These are phyloP conservation scores for Atta colombica DNA, from an alignment of 1,140 invertebrate species.

Conservation along the genomic window DNA sequence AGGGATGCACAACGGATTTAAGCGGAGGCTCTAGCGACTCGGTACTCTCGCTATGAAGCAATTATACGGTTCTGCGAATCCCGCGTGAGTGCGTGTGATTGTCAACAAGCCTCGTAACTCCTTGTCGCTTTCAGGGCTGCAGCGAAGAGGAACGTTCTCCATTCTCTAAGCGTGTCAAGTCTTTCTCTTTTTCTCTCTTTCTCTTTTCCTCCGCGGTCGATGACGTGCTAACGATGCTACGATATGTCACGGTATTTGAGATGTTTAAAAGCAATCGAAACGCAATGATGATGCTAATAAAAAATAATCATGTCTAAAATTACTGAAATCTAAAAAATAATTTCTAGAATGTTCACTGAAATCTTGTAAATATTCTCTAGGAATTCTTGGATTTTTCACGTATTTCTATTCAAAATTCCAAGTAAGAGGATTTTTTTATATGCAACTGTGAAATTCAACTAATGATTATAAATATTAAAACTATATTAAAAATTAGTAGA, in stretches of 20 bases:
- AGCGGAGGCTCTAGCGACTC: constrained; percentile 51
- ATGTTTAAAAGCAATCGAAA: background rate
- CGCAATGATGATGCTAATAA: background rate
- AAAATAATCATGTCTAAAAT: background rate
- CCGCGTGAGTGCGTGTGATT: constrained; percentile 72
- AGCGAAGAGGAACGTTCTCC: constrained; percentile 15
- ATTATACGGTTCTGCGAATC: constrained; percentile 81
- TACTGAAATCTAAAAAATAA: too few species aligned
- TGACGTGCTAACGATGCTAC: constrained; percentile 11
- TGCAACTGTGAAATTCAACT: too few species aligned
- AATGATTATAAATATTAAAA: too few species aligned
- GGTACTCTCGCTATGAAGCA: constrained; percentile 75
- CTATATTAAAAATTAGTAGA: too few species aligned
- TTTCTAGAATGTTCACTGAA: too few species aligned
- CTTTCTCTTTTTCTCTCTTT: constrained; percentile 41
- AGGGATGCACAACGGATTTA: constrained; percentile 74
- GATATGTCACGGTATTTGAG: background rate
- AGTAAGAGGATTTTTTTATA: too few species aligned
- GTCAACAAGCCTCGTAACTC: constrained; percentile 77
- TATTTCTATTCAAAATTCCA: too few species aligned
- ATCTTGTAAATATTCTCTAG: too few species aligned
- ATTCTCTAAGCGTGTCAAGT: constrained; percentile 30
- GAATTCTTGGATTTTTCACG: too few species aligned
- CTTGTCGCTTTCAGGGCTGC: constrained; percentile 25
- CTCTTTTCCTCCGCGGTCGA: constrained; percentile 23